Evolutionary conservation across 1,140 invertebrate genomes (phyloP), one percentile per base, ranked within the genome.

Genomic region (Heliconius hewitsoni): DNA sequence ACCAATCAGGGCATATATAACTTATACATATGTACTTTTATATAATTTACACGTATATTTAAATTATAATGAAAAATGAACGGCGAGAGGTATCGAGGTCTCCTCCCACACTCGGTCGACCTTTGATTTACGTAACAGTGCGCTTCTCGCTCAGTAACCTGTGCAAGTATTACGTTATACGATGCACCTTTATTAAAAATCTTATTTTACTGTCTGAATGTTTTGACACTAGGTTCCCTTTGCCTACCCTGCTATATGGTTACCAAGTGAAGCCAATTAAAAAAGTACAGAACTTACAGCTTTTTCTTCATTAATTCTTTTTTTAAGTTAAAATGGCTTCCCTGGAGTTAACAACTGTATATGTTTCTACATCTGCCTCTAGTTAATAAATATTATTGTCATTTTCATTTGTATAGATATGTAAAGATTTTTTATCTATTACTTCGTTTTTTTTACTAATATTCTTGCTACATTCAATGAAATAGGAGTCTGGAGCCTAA

Each of bases 71-170:
- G 37, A 66, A 57, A 76, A 30, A 75, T 79, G 57, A 71, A 52
- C 78, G 72, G 72, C 71, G 74, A 66, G 70, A 30, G 70, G 71
- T 74, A 78, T 76, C 71, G 76, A 78, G 76, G 77, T 66, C 77
- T 71, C 71, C 60, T 71, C 74, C 74, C 74, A 76, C 74, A 76
- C 39, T 70, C 30, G 9, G 37, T 34, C 76, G 78, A 80, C 81
- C 81, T 82, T 82, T 80, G 71, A 27, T 71, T 80, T 82, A 74
- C 78, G 78, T 75, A 82, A 82, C 71, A 73, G 37, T 79, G 78
- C 79, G 81, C 57, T 82, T 76, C 60, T 71, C 66, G 72, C 77
- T 70, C 79, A 50, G 71, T 71, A 55, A 55, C 46, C 46, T 27
- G 73, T 52, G 60, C 60, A 66, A 11, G 57, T 66, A 46, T 46